Evolutionary conservation across 1,140 invertebrate species (phyloP).

Genomic region (Procambarus virginalis): DNA sequence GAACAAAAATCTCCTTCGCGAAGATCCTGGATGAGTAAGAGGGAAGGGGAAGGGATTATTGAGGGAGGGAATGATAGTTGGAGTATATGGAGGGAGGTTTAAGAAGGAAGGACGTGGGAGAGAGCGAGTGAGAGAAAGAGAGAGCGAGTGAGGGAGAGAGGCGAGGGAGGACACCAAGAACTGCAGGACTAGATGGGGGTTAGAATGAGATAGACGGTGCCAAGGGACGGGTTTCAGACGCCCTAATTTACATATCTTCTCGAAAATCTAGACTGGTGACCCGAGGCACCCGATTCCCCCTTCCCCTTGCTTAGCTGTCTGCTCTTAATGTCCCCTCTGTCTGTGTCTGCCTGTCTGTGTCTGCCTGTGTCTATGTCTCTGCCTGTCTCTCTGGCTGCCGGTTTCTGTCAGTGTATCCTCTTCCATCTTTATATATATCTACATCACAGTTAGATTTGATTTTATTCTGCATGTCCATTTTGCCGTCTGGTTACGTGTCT

Average conservation of each 20-base stretch:
- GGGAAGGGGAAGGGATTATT: not conserved
- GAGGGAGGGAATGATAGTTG: not conserved
- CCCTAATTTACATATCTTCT: no score
- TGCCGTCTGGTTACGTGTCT: no score
- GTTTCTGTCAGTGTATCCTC: no score
- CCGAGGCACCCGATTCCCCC: not conserved
- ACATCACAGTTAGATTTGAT: no score
- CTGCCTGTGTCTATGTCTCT: no score
- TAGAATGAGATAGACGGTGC: not conserved
- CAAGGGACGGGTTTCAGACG: not conserved
- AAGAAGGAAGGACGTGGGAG: not conserved
- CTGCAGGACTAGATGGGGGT: not conserved
- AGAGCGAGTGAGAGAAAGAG: not conserved
- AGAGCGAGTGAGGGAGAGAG: not conserved
- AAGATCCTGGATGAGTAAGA: not conserved
- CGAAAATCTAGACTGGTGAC: no score
- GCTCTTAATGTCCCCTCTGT: not conserved
- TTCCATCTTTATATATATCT: no score
- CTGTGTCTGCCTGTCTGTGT: not conserved
- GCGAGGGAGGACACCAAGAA: conserved; percentile 30
- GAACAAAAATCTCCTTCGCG: no score
- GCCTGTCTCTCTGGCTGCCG: no score
- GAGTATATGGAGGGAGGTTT: not conserved
- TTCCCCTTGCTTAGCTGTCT: not conserved
- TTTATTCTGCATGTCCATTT: no score